Evolutionary conservation across 2,888 invertebrate species (phyloP).

Genomic region (Asteroscopus sphinx): DNA sequence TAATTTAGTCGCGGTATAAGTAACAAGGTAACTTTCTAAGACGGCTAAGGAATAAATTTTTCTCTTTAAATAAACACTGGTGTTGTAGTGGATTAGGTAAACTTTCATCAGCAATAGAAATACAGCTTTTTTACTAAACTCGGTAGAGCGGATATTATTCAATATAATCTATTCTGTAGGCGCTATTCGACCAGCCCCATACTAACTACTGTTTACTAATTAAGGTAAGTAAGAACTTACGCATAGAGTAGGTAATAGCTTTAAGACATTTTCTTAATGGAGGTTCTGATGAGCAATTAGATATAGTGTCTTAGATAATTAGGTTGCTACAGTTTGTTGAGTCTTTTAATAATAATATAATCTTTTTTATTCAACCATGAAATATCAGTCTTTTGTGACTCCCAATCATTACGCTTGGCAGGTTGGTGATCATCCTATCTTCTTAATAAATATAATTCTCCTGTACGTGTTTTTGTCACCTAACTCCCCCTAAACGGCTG

Average conservation of each 20-base stretch:
- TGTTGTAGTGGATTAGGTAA: conserved; percentile 2
- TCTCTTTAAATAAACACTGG: conserved; percentile 13
- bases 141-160: conserved; percentile 9
- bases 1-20: conserved; percentile 7
- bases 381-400: too few relatives aligned
- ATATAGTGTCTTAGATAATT: conserved; percentile 14
- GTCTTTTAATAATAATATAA: too few relatives aligned
- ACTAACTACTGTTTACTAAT: conserved; percentile 22
- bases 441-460: too few relatives aligned
- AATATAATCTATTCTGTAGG: conserved; percentile 9
- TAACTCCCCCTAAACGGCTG: too few relatives aligned
- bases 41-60: conserved; percentile 20
- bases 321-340: too few relatives aligned
- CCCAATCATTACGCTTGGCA: too few relatives aligned
- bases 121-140: conserved; percentile 2
- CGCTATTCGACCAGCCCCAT: background rate
- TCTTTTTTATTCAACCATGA: too few relatives aligned
- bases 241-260: conserved; percentile 1
- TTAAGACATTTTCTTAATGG: conserved; percentile 14
- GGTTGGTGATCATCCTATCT: too few relatives aligned
- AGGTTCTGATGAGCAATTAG: conserved; percentile 12
- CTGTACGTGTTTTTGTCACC: too few relatives aligned
- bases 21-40: conserved; percentile 20
- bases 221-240: conserved; percentile 10
- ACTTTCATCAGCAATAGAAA: conserved; percentile 9